These are phyloP conservation scores for Hydrocynus forskahlii DNA, from an alignment of 2,797 vertebrate genomes.

Conservation along the genomic window DNA sequence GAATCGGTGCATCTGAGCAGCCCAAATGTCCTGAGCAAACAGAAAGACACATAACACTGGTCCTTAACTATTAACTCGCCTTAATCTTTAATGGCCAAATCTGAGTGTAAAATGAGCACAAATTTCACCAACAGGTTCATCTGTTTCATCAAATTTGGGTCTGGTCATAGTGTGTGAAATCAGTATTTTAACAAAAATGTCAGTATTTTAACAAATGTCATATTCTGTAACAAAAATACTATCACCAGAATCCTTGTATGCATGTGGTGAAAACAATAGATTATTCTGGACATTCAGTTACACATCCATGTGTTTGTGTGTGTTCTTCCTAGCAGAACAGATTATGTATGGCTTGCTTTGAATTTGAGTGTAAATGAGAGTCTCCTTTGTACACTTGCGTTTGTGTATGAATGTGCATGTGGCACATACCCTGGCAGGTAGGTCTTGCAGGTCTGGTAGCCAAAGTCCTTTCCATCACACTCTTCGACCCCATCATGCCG, in stretches of 20 bases:
- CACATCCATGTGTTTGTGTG: background rate
- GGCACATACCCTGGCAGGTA: slow-evolving; percentile 92
- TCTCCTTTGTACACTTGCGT: background rate
- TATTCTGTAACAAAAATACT: background rate
- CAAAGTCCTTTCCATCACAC: slow-evolving; percentile 95
- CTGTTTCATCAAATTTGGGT: too few species aligned
- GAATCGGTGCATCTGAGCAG: slow-evolving; percentile 87
- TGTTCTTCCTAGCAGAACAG: background rate
- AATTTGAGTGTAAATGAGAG: background rate
- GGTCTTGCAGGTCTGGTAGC: slow-evolving; percentile 92
- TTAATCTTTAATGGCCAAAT: too few species aligned
- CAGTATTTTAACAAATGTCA: too few species aligned
- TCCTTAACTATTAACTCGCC: background rate
- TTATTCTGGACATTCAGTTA: background rate
- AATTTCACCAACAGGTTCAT: too few species aligned
- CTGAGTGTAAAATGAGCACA: too few species aligned
- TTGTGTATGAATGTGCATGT: background rate
- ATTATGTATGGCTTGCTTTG: background rate
- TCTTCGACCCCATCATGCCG: slow-evolving; percentile 89
- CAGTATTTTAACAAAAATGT: background rate
- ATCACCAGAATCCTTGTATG: background rate
- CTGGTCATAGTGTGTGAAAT: too few species aligned
- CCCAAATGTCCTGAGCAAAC: slow-evolving; percentile 85
- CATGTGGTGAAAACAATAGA: background rate
- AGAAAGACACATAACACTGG: slow-evolving; percentile 15